Evolutionary conservation across 2,888 invertebrate species (phyloP).

Genomic region (Theretra japonica): DNA sequence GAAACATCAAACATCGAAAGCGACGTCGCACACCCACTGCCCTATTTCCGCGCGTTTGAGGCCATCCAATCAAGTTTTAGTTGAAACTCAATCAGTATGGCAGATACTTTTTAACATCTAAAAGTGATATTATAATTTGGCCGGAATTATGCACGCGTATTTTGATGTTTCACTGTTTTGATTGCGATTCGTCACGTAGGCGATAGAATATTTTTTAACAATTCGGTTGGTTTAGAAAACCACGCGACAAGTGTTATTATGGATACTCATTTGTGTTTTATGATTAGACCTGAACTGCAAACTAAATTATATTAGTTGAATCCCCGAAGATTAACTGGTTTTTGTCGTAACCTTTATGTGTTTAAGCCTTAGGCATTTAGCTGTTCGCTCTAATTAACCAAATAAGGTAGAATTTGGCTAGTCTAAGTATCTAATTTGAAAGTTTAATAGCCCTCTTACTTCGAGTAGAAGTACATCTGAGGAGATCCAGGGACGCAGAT

Average conservation of each 20-base stretch:
- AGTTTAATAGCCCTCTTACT: no score
- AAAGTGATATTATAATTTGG: constrained; percentile 26
- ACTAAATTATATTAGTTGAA: no score
- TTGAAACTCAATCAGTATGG: constrained; percentile 31
- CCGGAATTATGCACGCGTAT: constrained; percentile 20
- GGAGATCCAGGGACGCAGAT: no score
- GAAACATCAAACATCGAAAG: constrained; percentile 60
- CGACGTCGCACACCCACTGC: constrained; percentile 38
- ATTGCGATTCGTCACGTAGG: constrained; percentile 28
- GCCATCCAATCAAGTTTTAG: constrained; percentile 47
- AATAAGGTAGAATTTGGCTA: no score
- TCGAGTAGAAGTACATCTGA: no score
- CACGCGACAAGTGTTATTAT: background rate
- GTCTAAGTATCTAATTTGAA: no score
- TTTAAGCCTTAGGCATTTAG: no score
- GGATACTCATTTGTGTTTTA: no score
- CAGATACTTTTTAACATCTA: constrained; percentile 3
- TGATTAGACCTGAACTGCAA: no score
- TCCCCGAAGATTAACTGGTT: background rate
- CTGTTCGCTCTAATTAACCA: no score
- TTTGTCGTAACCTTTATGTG: background rate
- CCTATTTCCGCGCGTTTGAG: constrained; percentile 27
- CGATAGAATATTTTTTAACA: background rate
- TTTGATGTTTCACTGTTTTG: background rate
- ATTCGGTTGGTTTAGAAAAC: background rate